These are phyloP conservation scores for Amblyjoppa fuscipennis DNA, from an alignment of 2,888 invertebrate species.

Conservation along the genomic window DNA sequence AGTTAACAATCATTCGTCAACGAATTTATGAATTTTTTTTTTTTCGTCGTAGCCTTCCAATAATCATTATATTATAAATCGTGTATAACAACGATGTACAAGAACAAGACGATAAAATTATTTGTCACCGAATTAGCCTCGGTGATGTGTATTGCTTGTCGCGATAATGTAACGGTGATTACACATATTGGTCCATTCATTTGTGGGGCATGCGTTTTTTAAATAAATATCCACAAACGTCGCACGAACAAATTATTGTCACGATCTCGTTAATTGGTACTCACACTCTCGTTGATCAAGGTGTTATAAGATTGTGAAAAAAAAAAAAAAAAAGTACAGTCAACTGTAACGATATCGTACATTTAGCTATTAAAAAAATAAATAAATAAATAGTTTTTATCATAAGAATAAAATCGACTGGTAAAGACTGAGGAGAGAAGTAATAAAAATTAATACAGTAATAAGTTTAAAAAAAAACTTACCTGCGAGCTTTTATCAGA, in stretches of 20 bases:
- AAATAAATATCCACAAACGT: slow-evolving; percentile 32
- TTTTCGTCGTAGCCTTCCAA: slow-evolving; percentile 16
- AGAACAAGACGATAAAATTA: slow-evolving; percentile 38
- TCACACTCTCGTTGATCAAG: not conserved
- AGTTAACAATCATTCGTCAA: slow-evolving; percentile 36
- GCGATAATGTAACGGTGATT: slow-evolving; percentile 42
- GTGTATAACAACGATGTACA: slow-evolving; percentile 2
- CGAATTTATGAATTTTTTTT: slow-evolving; percentile 38
- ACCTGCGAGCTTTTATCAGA: slow-evolving; percentile 28
- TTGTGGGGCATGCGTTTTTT: slow-evolving; percentile 40
- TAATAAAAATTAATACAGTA: not conserved
- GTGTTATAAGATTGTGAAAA: not conserved
- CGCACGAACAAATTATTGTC: slow-evolving; percentile 61
- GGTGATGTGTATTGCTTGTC: slow-evolving; percentile 46
- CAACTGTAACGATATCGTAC: not conserved
- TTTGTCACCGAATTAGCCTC: slow-evolving; percentile 28
- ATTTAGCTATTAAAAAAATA: not conserved
- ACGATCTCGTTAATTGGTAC: slow-evolving; percentile 32
- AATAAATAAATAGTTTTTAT: not conserved
- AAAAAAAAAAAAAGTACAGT: not conserved
- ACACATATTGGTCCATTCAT: slow-evolving; percentile 61
- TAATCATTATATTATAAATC: not conserved
- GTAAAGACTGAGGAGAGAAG: not conserved
- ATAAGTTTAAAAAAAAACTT: slow-evolving; percentile 36
- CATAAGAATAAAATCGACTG: not conserved